Percentiles rank a stretch among this genome's conserved stretches.
Evolutionary conservation across 2,797 vertebrate genomes (phyloP).

Genomic region (Buceros bicornis): DNA sequence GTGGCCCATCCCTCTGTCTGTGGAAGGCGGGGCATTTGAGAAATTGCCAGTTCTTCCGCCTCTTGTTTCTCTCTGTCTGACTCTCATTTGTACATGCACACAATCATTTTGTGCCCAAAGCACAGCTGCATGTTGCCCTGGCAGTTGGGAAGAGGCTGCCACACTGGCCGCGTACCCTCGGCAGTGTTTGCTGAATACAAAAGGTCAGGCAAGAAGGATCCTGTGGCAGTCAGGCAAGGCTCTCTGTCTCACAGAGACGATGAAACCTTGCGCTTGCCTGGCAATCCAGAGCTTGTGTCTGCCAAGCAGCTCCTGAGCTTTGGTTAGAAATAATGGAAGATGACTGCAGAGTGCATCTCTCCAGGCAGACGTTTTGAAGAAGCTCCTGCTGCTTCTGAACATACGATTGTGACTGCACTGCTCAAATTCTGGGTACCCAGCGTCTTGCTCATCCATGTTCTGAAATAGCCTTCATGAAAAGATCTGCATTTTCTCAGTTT

Average conservation of each 20-base stretch:
- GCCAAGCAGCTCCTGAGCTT: constrained; percentile 13
- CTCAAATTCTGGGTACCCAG: background rate
- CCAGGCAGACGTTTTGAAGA: background rate
- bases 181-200: background rate
- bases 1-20: background rate
- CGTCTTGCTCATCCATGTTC: background rate
- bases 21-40: background rate
- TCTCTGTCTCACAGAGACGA: background rate
- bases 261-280: background rate
- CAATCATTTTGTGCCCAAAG: background rate
- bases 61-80: background rate
- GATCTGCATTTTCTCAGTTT: background rate
- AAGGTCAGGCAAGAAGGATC: background rate
- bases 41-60: background rate
- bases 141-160: background rate
- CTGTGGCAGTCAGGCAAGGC: background rate
- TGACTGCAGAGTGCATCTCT: background rate
- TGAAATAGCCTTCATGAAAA: background rate
- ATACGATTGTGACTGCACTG: background rate
- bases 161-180: background rate
- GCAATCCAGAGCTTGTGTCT: background rate
- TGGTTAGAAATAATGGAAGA: background rate
- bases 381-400: background rate
- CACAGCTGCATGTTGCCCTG: background rate
- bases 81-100: background rate